Percentiles rank a stretch among this genome's conserved stretches.
These are phyloP conservation scores for Colletes collaris DNA, from an alignment of 2,888 invertebrate species.

Conservation along the genomic window DNA sequence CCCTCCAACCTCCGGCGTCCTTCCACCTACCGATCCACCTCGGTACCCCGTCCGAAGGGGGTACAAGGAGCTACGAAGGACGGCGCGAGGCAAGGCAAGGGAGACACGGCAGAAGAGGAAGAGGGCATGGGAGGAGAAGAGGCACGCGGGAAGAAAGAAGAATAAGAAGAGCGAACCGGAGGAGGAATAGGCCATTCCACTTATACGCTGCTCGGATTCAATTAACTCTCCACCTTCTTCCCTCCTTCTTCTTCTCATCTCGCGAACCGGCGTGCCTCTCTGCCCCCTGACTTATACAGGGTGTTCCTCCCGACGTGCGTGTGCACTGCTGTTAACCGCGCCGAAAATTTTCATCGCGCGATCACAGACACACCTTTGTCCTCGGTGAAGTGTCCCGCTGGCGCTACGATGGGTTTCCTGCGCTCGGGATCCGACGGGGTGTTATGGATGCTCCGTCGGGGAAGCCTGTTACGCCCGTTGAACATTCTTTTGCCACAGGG, in stretches of 20 bases:
- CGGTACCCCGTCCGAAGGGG: slow-evolving; percentile 70
- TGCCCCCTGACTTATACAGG: slow-evolving; percentile 74
- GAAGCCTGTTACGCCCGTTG: too few relatives aligned
- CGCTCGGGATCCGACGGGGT: background rate
- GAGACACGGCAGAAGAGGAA: slow-evolving; percentile 54
- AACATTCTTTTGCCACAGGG: too few relatives aligned
- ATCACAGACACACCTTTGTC: slow-evolving; percentile 29
- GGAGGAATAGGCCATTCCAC: slow-evolving; percentile 82
- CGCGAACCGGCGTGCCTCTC: slow-evolving; percentile 72
- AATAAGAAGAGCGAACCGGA: slow-evolving; percentile 78
- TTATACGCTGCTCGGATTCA: slow-evolving; percentile 83
- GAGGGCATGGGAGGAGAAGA: slow-evolving; percentile 53
- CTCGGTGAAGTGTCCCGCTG: slow-evolving; percentile 19
- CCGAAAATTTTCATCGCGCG: slow-evolving; percentile 41
- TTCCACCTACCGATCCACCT: slow-evolving; percentile 66
- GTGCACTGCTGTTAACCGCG: slow-evolving; percentile 33
- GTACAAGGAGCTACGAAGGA: slow-evolving; percentile 71
- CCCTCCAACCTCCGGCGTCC: slow-evolving; percentile 74
- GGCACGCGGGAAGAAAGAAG: slow-evolving; percentile 78
- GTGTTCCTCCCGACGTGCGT: slow-evolving; percentile 65
- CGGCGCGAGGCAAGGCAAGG: slow-evolving; percentile 60
- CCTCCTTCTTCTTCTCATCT: slow-evolving; percentile 78
- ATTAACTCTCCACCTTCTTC: slow-evolving; percentile 81
- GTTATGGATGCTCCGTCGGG: too few relatives aligned
- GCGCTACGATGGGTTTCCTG: background rate